Evolutionary conservation across 2,888 invertebrate species (phyloP).

Genomic region (Willowsia nigromaculata): DNA sequence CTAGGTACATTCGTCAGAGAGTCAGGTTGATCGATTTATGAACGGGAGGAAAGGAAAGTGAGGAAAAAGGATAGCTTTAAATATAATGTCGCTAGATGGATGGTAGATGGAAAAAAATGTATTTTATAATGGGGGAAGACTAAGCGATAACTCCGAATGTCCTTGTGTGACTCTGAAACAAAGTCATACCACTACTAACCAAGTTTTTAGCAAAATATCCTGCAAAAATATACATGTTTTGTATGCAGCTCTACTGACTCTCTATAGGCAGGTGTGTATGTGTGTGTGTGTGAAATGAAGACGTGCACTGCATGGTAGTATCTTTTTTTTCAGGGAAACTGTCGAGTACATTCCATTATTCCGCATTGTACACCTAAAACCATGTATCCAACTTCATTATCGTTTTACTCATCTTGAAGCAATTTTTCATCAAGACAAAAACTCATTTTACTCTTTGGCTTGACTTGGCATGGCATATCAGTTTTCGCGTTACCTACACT

Average conservation of each 20-base stretch:
- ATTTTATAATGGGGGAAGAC: too few relatives aligned
- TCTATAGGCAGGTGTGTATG: not conserved
- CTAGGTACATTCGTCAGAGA: not conserved
- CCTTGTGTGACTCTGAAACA: not conserved
- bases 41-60: not conserved
- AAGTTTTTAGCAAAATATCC: not conserved
- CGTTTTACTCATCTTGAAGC: not conserved
- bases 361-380: not conserved
- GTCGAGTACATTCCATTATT: not conserved
- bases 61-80: too few relatives aligned
- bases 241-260: not conserved
- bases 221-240: not conserved
- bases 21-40: constrained; percentile 46
- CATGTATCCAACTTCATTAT: not conserved
- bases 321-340: constrained; percentile 6
- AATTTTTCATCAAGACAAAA: constrained; percentile 19
- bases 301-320: not conserved
- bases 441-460: not conserved
- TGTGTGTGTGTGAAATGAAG: not conserved
- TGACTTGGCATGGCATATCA: too few relatives aligned
- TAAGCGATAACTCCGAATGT: too few relatives aligned
- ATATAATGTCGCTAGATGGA: too few relatives aligned
- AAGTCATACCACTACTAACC: not conserved
- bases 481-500: not conserved
- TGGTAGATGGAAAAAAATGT: too few relatives aligned